Conservation (phyloP, 2,113 vertebrate genomes). For the Octodon degus region DNA sequence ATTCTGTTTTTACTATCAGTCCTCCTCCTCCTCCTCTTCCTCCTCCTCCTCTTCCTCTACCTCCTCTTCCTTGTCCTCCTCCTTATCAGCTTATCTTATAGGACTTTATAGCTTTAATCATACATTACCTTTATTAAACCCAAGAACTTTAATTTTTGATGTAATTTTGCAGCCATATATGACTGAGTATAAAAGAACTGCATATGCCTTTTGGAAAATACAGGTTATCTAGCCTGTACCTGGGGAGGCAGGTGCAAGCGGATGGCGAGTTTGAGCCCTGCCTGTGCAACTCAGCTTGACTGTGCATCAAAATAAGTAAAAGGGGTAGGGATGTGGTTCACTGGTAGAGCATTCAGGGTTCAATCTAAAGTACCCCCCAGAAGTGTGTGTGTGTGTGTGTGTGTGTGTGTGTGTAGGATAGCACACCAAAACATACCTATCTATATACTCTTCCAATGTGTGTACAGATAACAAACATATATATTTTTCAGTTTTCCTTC, state of each 20-base stretch:
- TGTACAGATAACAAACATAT: background rate
- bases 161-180: background rate
- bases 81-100: background rate
- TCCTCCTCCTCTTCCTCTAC: no score
- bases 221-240: background rate
- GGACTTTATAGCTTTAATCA: background rate
- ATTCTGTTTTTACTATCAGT: background rate
- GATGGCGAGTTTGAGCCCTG: background rate
- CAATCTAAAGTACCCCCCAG: background rate
- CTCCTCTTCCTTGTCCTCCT: background rate
- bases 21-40: no score
- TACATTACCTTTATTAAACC: conserved; percentile 27
- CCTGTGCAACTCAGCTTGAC: background rate
- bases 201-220: background rate
- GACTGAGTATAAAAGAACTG: background rate
- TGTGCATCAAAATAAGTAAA: background rate
- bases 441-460: background rate
- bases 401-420: background rate
- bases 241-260: background rate
- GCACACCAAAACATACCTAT: background rate
- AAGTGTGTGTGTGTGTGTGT: background rate
- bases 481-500: background rate
- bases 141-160: background rate
- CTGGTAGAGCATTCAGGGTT: background rate
- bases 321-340: background rate